These are phyloP conservation scores for Panopea generosa DNA, from an alignment of 2,888 invertebrate genomes.

Conservation along the genomic window DNA sequence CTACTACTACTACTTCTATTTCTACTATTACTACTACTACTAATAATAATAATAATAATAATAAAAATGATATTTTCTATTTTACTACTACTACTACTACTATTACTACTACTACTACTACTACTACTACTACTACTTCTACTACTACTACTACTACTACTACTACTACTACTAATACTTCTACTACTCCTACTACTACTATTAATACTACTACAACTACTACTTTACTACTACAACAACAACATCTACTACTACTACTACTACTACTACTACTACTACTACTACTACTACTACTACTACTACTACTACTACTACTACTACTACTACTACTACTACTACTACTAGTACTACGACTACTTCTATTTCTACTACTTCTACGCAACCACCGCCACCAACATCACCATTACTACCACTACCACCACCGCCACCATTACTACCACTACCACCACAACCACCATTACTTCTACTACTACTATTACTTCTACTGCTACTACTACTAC, in stretches of 20 bases:
- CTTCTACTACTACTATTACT: too few relatives aligned
- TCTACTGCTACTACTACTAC: conserved; percentile 26
- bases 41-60: too few relatives aligned
- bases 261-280: conserved; percentile 44
- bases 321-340: conserved; percentile 39
- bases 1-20: too few relatives aligned
- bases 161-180: too few relatives aligned
- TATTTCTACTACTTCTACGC: conserved; percentile 26
- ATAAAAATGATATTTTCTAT: neutral
- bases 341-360: too few relatives aligned
- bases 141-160: conserved; percentile 30
- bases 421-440: conserved; percentile 7
- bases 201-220: conserved; percentile 16
- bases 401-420: conserved; percentile 23
- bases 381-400: neutral
- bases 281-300: conserved; percentile 37
- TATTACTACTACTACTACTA: conserved; percentile 12
- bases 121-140: conserved; percentile 21
- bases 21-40: too few relatives aligned
- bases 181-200: too few relatives aligned
- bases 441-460: too few relatives aligned
- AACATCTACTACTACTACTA: conserved; percentile 31
- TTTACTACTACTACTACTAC: conserved; percentile 23
- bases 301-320: conserved; percentile 41
- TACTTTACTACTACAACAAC: conserved; percentile 14